phyloP scores from a whole-genome alignment of 1,140 invertebrate genomes.

The Drosophila pachea region DNA sequence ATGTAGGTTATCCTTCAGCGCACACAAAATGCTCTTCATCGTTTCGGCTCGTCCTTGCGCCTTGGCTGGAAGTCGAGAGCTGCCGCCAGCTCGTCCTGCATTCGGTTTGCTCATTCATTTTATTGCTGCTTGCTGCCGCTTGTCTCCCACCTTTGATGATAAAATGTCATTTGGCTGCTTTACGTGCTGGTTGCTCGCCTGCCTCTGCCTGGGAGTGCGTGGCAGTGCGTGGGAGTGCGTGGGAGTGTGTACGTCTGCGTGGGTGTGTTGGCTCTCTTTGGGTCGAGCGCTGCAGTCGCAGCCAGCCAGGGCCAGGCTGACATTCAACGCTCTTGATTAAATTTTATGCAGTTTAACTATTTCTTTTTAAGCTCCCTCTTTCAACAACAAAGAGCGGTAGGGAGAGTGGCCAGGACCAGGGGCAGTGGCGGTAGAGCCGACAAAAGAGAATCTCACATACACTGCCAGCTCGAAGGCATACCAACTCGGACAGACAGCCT shows the following conservation, averaged over 20 bases:
- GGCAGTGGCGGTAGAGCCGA: neutral
- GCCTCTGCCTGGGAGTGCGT: conserved; percentile 1
- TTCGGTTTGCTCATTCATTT: conserved; percentile 44
- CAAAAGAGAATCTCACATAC: conserved; percentile 11
- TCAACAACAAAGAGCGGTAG: conserved; percentile 18
- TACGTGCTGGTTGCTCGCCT: conserved; percentile 52
- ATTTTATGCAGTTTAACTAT: conserved; percentile 77
- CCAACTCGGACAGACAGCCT: neutral
- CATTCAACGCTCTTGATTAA: conserved; percentile 77
- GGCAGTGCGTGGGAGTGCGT: conserved; percentile 1
- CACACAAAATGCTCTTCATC: conserved; percentile 60
- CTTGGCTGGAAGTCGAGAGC: neutral
- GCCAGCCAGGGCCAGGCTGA: conserved; percentile 66
- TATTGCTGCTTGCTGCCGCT: conserved; percentile 47
- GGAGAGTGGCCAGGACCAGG: no score
- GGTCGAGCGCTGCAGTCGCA: conserved; percentile 27
- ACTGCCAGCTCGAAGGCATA: neutral
- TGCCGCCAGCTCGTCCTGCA: conserved; percentile 2
- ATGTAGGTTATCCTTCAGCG: conserved; percentile 75
- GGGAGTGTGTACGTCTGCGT: conserved; percentile 23
- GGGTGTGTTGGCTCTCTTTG: conserved; percentile 20
- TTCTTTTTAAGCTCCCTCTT: conserved; percentile 38
- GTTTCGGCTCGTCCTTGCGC: conserved; percentile 4
- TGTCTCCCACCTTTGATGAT: conserved; percentile 71
- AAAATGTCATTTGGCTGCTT: conserved; percentile 77